Percentiles rank a stretch among this genome's conserved stretches.
These are phyloP conservation scores for Macrocentrus cingulum DNA, from an alignment of 1,140 invertebrate species.

Conservation along the genomic window DNA sequence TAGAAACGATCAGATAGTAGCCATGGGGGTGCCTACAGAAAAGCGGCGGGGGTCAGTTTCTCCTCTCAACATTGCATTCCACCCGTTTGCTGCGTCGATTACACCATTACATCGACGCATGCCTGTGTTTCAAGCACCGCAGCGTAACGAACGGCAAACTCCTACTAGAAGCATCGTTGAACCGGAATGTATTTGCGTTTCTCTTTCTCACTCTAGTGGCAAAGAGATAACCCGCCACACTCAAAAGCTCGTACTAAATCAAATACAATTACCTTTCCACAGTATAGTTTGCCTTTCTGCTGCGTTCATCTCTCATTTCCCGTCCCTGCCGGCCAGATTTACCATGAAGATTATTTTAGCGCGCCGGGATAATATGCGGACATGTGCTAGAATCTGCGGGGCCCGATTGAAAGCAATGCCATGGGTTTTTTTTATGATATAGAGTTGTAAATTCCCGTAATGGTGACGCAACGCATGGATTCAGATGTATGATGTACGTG, in stretches of 20 bases:
- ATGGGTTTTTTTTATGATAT: slow-evolving; percentile 17
- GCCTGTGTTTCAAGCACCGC: slow-evolving; percentile 13
- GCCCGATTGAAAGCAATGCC: slow-evolving; percentile 26
- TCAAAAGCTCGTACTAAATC: slow-evolving; percentile 28
- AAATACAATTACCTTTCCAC: slow-evolving; percentile 28
- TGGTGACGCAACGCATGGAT: not conserved
- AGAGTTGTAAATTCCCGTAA: slow-evolving; percentile 23
- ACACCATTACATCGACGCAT: slow-evolving; percentile 17
- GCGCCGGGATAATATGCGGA: not conserved
- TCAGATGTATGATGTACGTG: not conserved
- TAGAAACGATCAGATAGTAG: slow-evolving; percentile 41
- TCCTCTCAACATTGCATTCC: slow-evolving; percentile 23
- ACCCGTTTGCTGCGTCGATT: slow-evolving; percentile 18
- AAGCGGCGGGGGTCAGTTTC: slow-evolving; percentile 28
- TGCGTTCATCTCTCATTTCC: slow-evolving; percentile 21
- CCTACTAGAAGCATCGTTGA: slow-evolving; percentile 25
- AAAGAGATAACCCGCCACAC: slow-evolving; percentile 25
- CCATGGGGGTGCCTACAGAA: slow-evolving; percentile 13
- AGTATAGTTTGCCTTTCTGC: slow-evolving; percentile 27
- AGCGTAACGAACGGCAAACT: slow-evolving; percentile 14
- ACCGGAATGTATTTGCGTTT: slow-evolving; percentile 25
- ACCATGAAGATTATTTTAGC: slow-evolving; percentile 27
- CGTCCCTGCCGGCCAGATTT: slow-evolving; percentile 16
- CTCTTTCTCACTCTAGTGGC: slow-evolving; percentile 6
- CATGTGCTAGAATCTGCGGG: not conserved